A percentile compares a stretch with the other conserved stretches of the same genome.
Evolutionary conservation across 2,113 vertebrate species (phyloP).

Genomic region (Syngnathus floridae): DNA sequence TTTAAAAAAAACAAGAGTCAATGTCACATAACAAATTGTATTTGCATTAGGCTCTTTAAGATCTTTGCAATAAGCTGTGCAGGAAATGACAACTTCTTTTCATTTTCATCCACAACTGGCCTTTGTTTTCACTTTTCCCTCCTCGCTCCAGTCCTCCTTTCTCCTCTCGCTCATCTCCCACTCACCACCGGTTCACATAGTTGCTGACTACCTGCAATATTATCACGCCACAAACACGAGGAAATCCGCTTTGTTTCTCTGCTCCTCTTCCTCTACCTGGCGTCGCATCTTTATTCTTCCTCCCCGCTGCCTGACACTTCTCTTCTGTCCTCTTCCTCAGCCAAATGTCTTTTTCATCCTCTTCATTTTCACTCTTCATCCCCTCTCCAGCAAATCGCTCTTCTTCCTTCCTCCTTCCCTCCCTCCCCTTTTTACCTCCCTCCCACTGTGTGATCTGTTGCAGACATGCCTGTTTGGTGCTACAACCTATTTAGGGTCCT

Average conservation of each 20-base stretch:
- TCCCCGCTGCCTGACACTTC: not conserved
- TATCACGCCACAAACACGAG: not conserved
- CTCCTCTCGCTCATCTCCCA: conserved; percentile 18
- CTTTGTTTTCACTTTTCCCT: conserved; percentile 31
- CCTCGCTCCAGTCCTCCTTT: conserved; percentile 18
- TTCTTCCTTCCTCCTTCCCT: conserved; percentile 1
- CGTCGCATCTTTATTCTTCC: not conserved
- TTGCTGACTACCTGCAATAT: conserved; percentile 6
- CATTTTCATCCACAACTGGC: conserved; percentile 47
- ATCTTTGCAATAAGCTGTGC: conserved; percentile 45
- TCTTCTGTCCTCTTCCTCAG: not conserved
- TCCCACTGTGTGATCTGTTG: conserved; percentile 55
- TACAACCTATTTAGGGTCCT: conserved; percentile 81
- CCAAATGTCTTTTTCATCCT: conserved; percentile 6
- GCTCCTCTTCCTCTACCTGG: not conserved
- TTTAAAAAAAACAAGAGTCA: conserved; percentile 1
- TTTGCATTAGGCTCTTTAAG: conserved; percentile 38
- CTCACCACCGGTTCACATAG: conserved; percentile 8
- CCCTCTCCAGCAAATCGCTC: not conserved
- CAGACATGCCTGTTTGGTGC: conserved; percentile 79
- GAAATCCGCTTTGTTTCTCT: not conserved
- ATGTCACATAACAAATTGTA: conserved; percentile 32
- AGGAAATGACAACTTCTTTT: conserved; percentile 53
- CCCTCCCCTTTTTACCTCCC: conserved; percentile 15
- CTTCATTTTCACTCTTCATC: conserved; percentile 15